Conservation (phyloP, 2,888 invertebrate species). For the Minunthozetes semirufus region DNA sequence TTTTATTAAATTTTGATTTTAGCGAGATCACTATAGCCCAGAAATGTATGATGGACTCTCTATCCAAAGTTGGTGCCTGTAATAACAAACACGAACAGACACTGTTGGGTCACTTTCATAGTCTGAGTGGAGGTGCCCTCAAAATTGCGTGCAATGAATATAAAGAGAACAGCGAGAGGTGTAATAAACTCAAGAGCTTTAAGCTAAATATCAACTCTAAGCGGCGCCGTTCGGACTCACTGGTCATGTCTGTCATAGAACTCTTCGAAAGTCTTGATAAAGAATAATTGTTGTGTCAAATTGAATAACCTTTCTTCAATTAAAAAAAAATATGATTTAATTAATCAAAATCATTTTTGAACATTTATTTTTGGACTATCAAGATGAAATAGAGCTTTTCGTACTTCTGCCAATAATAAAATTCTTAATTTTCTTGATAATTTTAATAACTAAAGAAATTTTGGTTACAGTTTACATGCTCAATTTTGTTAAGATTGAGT, state of each 20-base stretch:
- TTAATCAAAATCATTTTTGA: too few relatives aligned
- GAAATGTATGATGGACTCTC: not conserved
- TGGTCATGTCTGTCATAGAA: not conserved
- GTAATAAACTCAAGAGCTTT: not conserved
- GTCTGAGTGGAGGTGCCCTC: constrained; percentile 7
- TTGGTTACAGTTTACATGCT: too few relatives aligned
- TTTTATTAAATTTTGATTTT: not conserved
- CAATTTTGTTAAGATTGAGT: too few relatives aligned
- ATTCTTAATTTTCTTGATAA: too few relatives aligned
- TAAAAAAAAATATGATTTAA: too few relatives aligned
- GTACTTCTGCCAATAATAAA: too few relatives aligned
- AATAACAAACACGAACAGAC: not conserved
- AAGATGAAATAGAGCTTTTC: too few relatives aligned
- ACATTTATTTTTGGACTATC: too few relatives aligned
- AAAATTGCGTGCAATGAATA: constrained; percentile 6
- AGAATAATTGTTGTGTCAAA: too few relatives aligned
- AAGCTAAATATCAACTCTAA: not conserved
- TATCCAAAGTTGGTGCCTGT: not conserved
- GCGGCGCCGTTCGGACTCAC: not conserved
- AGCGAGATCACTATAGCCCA: not conserved
- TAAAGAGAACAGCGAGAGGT: not conserved
- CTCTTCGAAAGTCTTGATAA: constrained; percentile 6
- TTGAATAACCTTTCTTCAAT: too few relatives aligned
- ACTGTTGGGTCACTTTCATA: not conserved
- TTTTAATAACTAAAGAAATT: too few relatives aligned